Evolutionary conservation across 2,797 vertebrate genomes (phyloP).

Genomic region (Siniperca obscura): DNA sequence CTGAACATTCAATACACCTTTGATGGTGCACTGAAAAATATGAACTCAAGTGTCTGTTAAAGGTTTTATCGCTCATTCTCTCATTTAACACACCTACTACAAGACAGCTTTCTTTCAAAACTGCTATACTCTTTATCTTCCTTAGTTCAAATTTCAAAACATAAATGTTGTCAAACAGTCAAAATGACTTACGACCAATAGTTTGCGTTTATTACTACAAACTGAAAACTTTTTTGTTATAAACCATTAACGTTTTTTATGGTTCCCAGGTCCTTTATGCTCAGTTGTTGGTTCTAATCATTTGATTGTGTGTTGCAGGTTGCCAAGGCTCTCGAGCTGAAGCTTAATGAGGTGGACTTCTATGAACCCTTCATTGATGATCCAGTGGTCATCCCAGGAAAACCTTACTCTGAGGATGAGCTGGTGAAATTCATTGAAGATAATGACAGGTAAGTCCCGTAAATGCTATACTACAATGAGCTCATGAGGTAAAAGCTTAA

Average conservation of each 20-base stretch:
- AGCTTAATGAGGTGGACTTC: constrained; percentile 93
- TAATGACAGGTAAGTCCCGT: constrained; percentile 85
- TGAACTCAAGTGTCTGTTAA: not conserved
- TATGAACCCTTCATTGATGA: constrained; percentile 93
- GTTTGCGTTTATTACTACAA: not conserved
- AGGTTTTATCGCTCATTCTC: no score
- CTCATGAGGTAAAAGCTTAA: not conserved
- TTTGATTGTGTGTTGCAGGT: constrained; percentile 76
- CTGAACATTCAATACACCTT: no score
- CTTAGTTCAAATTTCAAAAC: not conserved
- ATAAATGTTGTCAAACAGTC: not conserved
- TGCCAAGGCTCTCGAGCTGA: constrained; percentile 89
- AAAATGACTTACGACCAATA: not conserved
- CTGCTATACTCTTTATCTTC: not conserved
- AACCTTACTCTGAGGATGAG: constrained; percentile 90
- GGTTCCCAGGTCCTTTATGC: not conserved
- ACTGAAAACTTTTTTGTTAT: not conserved
- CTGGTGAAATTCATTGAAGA: constrained; percentile 90
- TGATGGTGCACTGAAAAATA: not conserved
- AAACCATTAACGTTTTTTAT: not conserved
- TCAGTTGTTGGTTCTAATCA: constrained; percentile 6
- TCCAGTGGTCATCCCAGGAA: constrained; percentile 90
- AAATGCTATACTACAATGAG: not conserved
- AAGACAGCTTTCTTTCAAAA: not conserved
- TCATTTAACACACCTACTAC: not conserved